Percentiles rank a stretch among this genome's conserved stretches.
Evolutionary conservation across 2,797 vertebrate species (phyloP).

Genomic region (Gallirallus australis): DNA sequence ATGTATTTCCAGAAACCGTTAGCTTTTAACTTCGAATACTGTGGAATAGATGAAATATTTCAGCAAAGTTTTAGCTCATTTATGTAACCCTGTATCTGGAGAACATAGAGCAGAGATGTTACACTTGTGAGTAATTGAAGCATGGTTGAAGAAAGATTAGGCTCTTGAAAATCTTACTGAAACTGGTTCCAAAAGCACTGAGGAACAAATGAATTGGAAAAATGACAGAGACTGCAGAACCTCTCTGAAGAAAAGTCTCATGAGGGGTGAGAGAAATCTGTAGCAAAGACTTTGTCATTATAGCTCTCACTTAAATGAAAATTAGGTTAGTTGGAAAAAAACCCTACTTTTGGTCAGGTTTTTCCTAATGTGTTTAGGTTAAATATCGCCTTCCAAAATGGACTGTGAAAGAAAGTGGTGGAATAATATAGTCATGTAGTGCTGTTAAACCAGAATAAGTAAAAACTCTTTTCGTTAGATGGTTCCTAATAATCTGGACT

Average conservation of each 20-base stretch:
- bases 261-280: not conserved
- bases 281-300: not conserved
- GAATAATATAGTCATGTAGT: not conserved
- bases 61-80: not conserved
- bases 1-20: not conserved
- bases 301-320: not conserved
- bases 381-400: not conserved
- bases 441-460: not conserved
- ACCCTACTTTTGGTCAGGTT: not conserved
- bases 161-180: not conserved
- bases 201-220: not conserved
- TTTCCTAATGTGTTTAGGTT: not conserved
- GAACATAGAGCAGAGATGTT: not conserved
- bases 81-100: not conserved
- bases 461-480: not conserved
- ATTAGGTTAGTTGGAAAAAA: not conserved
- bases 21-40: not conserved
- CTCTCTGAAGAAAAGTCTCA: not conserved
- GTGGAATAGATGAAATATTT: not conserved
- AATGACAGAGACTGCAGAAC: not conserved
- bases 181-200: not conserved
- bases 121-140: not conserved
- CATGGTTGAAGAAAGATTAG: not conserved
- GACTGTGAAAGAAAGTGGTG: not conserved
- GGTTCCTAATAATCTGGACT: not conserved